Conservation (phyloP, 2,113 vertebrate species). For the Sebastes schlegelii region DNA sequence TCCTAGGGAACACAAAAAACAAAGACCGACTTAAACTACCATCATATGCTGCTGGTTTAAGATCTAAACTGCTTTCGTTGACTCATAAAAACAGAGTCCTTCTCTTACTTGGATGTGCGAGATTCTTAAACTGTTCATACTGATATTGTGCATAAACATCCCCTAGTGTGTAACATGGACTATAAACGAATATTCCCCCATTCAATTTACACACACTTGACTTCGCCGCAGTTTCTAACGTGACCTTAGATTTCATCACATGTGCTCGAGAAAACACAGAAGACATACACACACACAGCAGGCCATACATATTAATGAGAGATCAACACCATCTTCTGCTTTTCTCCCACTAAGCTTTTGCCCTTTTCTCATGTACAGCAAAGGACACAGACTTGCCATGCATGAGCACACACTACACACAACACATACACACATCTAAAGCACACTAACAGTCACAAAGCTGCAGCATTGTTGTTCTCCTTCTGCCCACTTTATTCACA, state of each 20-base stretch:
- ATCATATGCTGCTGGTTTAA: not conserved
- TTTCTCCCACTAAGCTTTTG: constrained; percentile 61
- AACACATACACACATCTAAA: constrained; percentile 41
- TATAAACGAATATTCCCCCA: constrained; percentile 23
- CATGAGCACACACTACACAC: constrained; percentile 50
- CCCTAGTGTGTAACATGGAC: not conserved
- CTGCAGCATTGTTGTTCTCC: constrained; percentile 54
- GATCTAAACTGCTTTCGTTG: not conserved
- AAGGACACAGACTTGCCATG: constrained; percentile 74
- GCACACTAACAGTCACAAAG: constrained; percentile 44
- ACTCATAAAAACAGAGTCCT: not conserved
- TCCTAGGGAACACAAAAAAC: constrained; percentile 1
- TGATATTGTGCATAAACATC: not conserved
- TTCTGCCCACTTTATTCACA: constrained; percentile 43
- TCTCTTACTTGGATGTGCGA: not conserved
- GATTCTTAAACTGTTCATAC: not conserved
- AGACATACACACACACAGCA: constrained; percentile 28
- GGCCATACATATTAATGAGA: constrained; percentile 78
- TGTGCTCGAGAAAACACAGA: constrained; percentile 37
- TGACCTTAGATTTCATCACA: constrained; percentile 66
- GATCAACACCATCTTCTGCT: constrained; percentile 61
- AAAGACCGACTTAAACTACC: not conserved
- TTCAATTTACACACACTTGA: constrained; percentile 56
- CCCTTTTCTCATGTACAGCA: constrained; percentile 76
- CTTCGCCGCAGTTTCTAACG: constrained; percentile 28